Evolutionary conservation across 2,888 invertebrate genomes (phyloP), one percentile per base, ranked within the genome.

Genomic region (Scaptomyza tumidula): DNA sequence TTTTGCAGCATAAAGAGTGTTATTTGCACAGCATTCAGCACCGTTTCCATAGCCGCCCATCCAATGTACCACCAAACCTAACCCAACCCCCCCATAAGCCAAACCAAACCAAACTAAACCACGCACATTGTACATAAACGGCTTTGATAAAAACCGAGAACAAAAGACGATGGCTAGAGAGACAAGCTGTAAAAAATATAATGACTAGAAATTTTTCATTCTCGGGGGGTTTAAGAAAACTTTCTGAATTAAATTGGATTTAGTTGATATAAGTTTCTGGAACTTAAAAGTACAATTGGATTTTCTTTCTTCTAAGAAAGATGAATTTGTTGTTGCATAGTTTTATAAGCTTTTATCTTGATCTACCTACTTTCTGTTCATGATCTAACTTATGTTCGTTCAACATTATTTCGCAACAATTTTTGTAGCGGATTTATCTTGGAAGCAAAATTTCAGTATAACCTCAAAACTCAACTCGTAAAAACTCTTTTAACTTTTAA

Each of bases 101-200:
- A 37, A 7, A 29, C 39, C 3, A 2, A 9, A 14, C n/a, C 37
- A n/a, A 37, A n/a, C 54, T 45, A 44, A 63, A 65, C 80, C 66
- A 59, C 60, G 54, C 71, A 43, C 50, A 70, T 53, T 57, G 78
- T 74, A 84, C 68, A 80, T 83, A 88, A 88, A 88, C 72, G 85
- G 60, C 89, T 85, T 72, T 72, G 87, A 83, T 81, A 83, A 86
- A 81, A 70, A 44, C 68, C 59, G 75, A 76, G 86, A 76, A 86
- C 86, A 88, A 89, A 83, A 88, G 82, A 77, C 89, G 71, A 57
- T 68, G 71, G 60, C 71, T 57, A 71, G 65, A 75, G 86, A 72
- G 86, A 81, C 88, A 69, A 83, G 87, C 87, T 63, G 67, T 69
- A 62, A 75, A 48, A 70, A 66, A 69, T 80, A 68, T 88, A 82